These are phyloP conservation scores for Griposia aprilina DNA, from an alignment of 2,888 invertebrate species.

Conservation along the genomic window DNA sequence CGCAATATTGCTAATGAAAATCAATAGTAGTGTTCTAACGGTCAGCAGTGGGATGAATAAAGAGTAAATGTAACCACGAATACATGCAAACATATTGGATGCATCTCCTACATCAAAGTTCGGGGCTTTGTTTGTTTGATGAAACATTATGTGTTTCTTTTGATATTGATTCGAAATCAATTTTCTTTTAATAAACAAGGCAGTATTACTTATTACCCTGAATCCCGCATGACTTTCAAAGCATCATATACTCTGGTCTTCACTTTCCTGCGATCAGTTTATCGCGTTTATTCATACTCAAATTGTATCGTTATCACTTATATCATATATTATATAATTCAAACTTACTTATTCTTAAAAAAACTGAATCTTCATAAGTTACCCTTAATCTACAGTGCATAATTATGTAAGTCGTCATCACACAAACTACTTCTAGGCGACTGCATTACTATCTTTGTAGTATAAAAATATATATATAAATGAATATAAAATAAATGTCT, in stretches of 20 bases:
- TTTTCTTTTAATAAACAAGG: not conserved
- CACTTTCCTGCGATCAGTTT: not conserved
- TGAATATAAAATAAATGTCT: not conserved
- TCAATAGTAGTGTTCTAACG: not conserved
- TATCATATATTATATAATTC: not conserved
- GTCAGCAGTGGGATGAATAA: not conserved
- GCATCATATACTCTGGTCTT: not conserved
- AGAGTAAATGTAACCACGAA: not conserved
- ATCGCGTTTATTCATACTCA: not conserved
- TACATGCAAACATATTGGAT: not conserved
- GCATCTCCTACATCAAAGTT: constrained; percentile 7
- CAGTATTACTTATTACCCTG: not conserved
- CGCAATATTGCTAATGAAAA: not conserved
- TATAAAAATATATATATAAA: too few relatives aligned
- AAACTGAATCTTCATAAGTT: not conserved
- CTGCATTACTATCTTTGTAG: not conserved
- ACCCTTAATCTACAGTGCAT: not conserved
- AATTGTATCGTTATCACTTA: not conserved
- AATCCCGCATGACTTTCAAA: not conserved
- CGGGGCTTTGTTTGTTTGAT: not conserved
- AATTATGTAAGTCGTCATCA: not conserved
- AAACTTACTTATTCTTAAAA: not conserved
- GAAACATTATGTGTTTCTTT: not conserved
- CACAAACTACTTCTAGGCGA: not conserved
- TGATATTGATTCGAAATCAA: not conserved